phyloP scores from a whole-genome alignment of 2,888 invertebrate genomes.

The Furcula furcula region DNA sequence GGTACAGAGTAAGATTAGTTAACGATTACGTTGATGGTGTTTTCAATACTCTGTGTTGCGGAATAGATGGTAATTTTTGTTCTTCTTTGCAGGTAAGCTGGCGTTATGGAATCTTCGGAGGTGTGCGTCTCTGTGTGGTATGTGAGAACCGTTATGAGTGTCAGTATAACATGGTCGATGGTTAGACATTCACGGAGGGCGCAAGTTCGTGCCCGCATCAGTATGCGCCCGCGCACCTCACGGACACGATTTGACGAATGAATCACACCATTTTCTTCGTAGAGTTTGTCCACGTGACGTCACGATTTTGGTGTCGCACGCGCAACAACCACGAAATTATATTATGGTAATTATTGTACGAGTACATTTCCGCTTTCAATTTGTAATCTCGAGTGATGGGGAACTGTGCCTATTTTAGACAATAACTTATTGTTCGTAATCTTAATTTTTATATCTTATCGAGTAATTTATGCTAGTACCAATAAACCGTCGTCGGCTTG shows the following conservation, averaged over 20 bases:
- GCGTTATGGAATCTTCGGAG: slow-evolving; percentile 28
- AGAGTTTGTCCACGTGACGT: slow-evolving; percentile 65
- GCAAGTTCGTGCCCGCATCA: slow-evolving; percentile 56
- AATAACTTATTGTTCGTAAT: too few relatives aligned
- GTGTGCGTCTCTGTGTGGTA: slow-evolving; percentile 38
- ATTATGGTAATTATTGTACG: slow-evolving; percentile 58
- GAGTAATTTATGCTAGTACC: too few relatives aligned
- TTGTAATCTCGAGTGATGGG: slow-evolving; percentile 23
- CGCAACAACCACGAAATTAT: slow-evolving; percentile 60
- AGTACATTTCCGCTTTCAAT: slow-evolving; percentile 58
- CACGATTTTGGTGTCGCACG: slow-evolving; percentile 74
- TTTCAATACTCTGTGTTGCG: slow-evolving; percentile 28
- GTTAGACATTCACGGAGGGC: slow-evolving; percentile 60
- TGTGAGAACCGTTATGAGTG: slow-evolving; percentile 44
- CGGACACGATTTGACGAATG: slow-evolving; percentile 69
- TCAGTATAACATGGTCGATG: slow-evolving; percentile 53
- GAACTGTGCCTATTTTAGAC: too few relatives aligned
- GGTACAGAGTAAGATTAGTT: too few relatives aligned
- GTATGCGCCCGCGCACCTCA: slow-evolving; percentile 74
- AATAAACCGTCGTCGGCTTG: too few relatives aligned
- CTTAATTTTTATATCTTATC: too few relatives aligned
- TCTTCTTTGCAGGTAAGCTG: slow-evolving; percentile 51
- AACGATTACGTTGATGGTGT: slow-evolving; percentile 25
- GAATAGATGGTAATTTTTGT: slow-evolving; percentile 19
- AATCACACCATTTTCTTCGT: slow-evolving; percentile 67